Evolutionary conservation across 1,140 invertebrate species (phyloP).

Genomic region (Dinoponera quadriceps): DNA sequence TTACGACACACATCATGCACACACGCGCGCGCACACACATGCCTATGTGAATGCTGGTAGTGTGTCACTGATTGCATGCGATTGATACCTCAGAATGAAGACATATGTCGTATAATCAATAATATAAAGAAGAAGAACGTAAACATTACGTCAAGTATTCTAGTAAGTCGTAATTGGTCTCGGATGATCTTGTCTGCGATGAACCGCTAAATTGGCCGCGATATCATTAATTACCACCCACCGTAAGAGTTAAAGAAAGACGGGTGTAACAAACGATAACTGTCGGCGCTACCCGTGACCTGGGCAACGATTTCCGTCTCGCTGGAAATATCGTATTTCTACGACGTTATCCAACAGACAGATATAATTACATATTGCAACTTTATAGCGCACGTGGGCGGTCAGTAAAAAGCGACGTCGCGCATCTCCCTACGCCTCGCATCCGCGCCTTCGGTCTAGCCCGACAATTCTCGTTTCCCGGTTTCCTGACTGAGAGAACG

Average conservation of each 20-base stretch:
- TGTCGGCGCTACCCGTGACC: background rate
- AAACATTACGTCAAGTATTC: background rate
- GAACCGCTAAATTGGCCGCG: conserved; percentile 25
- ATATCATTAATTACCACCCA: background rate
- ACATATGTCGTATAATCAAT: no score
- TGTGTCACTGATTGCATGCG: conserved; percentile 21
- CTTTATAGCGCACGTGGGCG: conserved; percentile 44
- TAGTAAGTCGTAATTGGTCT: background rate
- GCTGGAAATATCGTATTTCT: conserved; percentile 33
- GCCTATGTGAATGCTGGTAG: background rate
- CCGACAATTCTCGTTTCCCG: conserved; percentile 34
- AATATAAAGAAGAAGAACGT: background rate
- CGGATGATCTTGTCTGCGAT: background rate
- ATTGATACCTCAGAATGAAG: background rate
- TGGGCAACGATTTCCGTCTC: background rate
- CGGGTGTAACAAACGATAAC: background rate
- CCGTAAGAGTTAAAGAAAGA: conserved; percentile 7
- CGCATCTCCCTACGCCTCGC: conserved; percentile 15
- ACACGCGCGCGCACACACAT: background rate
- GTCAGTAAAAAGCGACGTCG: conserved; percentile 53
- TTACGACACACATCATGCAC: background rate
- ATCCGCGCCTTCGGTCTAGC: conserved; percentile 15
- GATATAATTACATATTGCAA: conserved; percentile 47
- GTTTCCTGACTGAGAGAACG: conserved; percentile 8
- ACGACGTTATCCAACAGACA: conserved; percentile 51